Conservation (phyloP, 1,140 invertebrate species). For the Drosophila nannoptera region DNA sequence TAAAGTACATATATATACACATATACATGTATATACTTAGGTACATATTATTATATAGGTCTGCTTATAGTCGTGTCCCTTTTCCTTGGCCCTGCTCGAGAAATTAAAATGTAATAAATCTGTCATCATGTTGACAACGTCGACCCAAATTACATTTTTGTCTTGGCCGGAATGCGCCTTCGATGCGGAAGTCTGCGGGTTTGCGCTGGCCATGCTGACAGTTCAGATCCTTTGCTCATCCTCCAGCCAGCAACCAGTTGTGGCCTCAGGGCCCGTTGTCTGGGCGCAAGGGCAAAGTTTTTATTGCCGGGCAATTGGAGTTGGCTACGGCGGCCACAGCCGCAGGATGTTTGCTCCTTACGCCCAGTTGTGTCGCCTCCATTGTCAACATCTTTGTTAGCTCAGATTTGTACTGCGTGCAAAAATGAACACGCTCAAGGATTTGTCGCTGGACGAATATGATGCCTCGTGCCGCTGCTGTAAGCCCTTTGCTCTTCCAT, state of each 20-base stretch:
- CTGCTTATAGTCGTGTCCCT: slow-evolving; percentile 1
- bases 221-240: not conserved
- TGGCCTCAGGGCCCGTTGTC: slow-evolving; percentile 30
- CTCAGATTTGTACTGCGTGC: slow-evolving; percentile 47
- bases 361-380: slow-evolving; percentile 34
- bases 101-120: slow-evolving; percentile 75
- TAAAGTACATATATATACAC: slow-evolving; percentile 2
- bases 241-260: not conserved
- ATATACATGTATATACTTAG: slow-evolving; percentile 20
- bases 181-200: slow-evolving; percentile 32
- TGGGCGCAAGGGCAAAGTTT: slow-evolving; percentile 62
- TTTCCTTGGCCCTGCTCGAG: slow-evolving; percentile 13
- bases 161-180: slow-evolving; percentile 33
- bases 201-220: not conserved
- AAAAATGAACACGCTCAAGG: slow-evolving; percentile 15
- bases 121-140: slow-evolving; percentile 42
- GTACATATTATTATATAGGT: too few species aligned
- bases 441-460: too few species aligned
- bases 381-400: slow-evolving; percentile 38
- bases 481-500: slow-evolving; percentile 11
- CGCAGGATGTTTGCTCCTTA: slow-evolving; percentile 24
- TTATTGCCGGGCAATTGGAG: slow-evolving; percentile 72
- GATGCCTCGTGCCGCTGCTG: not conserved
- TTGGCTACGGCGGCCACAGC: slow-evolving; percentile 33
- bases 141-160: slow-evolving; percentile 50